Conservation (phyloP, 53 echinoderm and acorn worm species). For the Holothuria leucospilota region DNA sequence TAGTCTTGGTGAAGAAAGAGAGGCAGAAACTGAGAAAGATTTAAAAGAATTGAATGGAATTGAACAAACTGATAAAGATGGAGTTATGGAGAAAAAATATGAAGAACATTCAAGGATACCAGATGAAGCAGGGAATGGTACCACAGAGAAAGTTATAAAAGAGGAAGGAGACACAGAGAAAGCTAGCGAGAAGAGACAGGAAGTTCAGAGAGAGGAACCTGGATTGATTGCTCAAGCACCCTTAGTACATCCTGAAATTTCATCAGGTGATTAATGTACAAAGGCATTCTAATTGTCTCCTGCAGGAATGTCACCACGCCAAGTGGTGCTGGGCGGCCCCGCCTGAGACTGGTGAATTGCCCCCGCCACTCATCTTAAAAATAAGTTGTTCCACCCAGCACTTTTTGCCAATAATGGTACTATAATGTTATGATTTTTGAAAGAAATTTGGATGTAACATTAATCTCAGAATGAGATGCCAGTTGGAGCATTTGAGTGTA, state of each 20-base stretch:
- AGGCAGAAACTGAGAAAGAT: not conserved
- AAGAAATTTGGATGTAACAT: too few relatives aligned
- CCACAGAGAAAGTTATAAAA: not conserved
- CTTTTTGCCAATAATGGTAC: too few relatives aligned
- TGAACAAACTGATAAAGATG: not conserved
- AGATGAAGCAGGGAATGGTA: not conserved
- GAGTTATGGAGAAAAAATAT: not conserved
- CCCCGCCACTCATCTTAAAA: too few relatives aligned
- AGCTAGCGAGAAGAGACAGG: not conserved
- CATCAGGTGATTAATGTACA: not conserved
- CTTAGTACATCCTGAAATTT: conserved; percentile 23
- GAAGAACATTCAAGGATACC: not conserved
- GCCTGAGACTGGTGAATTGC: too few relatives aligned
- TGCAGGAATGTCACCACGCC: too few relatives aligned
- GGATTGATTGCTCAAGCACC: conserved; percentile 32
- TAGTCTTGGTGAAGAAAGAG: too few relatives aligned
- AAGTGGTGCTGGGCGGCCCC: too few relatives aligned
- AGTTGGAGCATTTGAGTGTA: too few relatives aligned
- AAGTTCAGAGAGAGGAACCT: not conserved
- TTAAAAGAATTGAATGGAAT: not conserved
- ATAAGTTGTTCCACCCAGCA: too few relatives aligned
- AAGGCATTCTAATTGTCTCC: too few relatives aligned
- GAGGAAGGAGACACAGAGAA: not conserved
- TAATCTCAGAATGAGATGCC: too few relatives aligned
- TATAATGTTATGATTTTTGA: too few relatives aligned